Conservation (phyloP, 2,797 vertebrate genomes). For the Dermochelys coriacea region DNA sequence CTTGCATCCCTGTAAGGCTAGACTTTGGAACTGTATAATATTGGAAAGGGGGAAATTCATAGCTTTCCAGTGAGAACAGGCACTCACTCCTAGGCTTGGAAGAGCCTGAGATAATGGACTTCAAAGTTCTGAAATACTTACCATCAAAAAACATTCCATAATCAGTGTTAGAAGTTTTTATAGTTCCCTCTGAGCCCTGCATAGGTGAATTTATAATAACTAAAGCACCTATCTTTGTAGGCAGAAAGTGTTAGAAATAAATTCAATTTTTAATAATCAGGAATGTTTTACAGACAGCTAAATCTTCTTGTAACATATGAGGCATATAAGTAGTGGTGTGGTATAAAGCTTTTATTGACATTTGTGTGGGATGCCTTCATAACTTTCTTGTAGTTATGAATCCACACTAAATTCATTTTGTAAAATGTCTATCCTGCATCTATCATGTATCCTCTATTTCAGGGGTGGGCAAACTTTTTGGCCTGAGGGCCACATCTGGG, state of each 20-base stretch:
- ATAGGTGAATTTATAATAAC: slow-evolving; percentile 37
- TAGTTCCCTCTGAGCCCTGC: slow-evolving; percentile 36
- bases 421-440: slow-evolving; percentile 13
- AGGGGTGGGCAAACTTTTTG: too few species aligned
- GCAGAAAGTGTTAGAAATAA: slow-evolving; percentile 51
- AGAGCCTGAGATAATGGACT: slow-evolving; percentile 17
- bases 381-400: slow-evolving; percentile 6
- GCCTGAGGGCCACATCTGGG: too few species aligned
- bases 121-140: slow-evolving; percentile 21
- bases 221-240: slow-evolving; percentile 53
- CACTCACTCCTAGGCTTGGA: slow-evolving; percentile 50
- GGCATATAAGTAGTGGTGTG: slow-evolving; percentile 13
- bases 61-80: slow-evolving; percentile 45
- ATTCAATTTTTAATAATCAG: slow-evolving; percentile 30
- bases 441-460: neutral
- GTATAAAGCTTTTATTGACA: slow-evolving; percentile 19
- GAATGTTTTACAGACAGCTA: too few species aligned
- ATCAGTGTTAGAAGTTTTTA: slow-evolving; percentile 45
- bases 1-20: neutral
- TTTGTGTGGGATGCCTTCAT: slow-evolving; percentile 7
- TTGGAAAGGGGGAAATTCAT: neutral
- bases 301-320: slow-evolving; percentile 19
- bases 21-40: neutral
- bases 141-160: slow-evolving; percentile 38
- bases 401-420: neutral